These are phyloP conservation scores for Empis livida DNA, from an alignment of 2,888 invertebrate genomes.

Conservation along the genomic window DNA sequence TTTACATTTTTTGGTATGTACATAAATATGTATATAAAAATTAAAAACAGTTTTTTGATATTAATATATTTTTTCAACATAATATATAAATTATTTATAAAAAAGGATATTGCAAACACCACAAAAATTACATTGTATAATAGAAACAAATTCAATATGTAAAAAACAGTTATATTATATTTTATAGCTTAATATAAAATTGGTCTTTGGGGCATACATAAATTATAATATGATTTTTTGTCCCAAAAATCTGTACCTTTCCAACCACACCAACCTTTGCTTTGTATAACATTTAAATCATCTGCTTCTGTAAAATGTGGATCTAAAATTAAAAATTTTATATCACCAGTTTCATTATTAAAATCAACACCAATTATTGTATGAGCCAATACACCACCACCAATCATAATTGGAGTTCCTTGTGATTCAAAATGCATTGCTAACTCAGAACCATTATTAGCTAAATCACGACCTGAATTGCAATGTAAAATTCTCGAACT, in stretches of 20 bases:
- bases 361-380: slow-evolving; percentile 93
- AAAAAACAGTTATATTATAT: too few species aligned
- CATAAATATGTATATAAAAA: too few species aligned
- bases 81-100: too few species aligned
- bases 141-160: too few species aligned
- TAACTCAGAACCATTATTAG: slow-evolving; percentile 65
- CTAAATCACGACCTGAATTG: slow-evolving; percentile 72
- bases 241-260: slow-evolving; percentile 92
- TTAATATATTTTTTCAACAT: too few species aligned
- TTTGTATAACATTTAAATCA: slow-evolving; percentile 56
- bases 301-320: slow-evolving; percentile 94
- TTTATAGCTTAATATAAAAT: slow-evolving; percentile 23
- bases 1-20: too few species aligned
- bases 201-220: slow-evolving; percentile 71
- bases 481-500: slow-evolving; percentile 74
- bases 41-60: too few species aligned
- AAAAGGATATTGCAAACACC: too few species aligned
- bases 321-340: slow-evolving; percentile 90
- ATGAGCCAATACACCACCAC: slow-evolving; percentile 96
- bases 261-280: slow-evolving; percentile 97
- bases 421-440: slow-evolving; percentile 81
- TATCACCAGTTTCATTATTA: slow-evolving; percentile 62
- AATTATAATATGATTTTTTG: slow-evolving; percentile 87
- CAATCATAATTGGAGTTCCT: slow-evolving; percentile 98
- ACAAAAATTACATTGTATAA: too few species aligned